phyloP scores from a whole-genome alignment of 35 echinoderm and acorn worm genomes.

The Ptychodera flava region DNA sequence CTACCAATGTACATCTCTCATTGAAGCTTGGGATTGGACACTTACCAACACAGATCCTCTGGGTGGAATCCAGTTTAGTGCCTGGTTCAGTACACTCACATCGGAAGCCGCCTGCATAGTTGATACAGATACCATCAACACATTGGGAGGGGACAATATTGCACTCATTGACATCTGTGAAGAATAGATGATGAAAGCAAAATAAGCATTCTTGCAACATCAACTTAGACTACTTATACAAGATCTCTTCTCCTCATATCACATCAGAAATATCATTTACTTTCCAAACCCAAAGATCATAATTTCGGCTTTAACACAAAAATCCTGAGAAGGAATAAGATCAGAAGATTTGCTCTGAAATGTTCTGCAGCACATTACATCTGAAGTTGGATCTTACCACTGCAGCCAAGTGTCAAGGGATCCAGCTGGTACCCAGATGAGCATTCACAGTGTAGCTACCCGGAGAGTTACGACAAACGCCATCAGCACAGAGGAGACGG shows the following conservation, averaged over 20 bases:
- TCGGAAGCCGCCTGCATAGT: slow-evolving; percentile 56
- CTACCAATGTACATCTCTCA: no score
- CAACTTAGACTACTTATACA: no score
- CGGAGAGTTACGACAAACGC: slow-evolving; percentile 80
- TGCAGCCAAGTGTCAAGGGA: slow-evolving; percentile 36
- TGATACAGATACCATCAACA: slow-evolving; percentile 63
- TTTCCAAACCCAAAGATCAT: no score
- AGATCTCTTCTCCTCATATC: no score
- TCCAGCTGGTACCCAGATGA: slow-evolving; percentile 63
- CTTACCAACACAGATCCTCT: slow-evolving; percentile 60
- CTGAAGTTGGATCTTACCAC: slow-evolving; percentile 54
- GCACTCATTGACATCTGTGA: slow-evolving; percentile 86
- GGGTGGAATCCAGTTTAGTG: slow-evolving; percentile 54
- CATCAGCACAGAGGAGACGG: slow-evolving; percentile 57
- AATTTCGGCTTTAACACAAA: no score
- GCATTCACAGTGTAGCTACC: slow-evolving; percentile 87
- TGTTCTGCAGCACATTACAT: no score
- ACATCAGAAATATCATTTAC: no score
- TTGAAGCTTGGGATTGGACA: no score
- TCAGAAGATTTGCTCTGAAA: no score
- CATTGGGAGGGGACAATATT: slow-evolving; percentile 31
- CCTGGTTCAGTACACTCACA: slow-evolving; percentile 84
- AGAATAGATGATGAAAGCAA: not conserved
- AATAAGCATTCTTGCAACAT: no score
- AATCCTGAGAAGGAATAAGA: no score